Evolutionary conservation across 2,888 invertebrate species (phyloP).

Genomic region (Drosophila paucipuncta): DNA sequence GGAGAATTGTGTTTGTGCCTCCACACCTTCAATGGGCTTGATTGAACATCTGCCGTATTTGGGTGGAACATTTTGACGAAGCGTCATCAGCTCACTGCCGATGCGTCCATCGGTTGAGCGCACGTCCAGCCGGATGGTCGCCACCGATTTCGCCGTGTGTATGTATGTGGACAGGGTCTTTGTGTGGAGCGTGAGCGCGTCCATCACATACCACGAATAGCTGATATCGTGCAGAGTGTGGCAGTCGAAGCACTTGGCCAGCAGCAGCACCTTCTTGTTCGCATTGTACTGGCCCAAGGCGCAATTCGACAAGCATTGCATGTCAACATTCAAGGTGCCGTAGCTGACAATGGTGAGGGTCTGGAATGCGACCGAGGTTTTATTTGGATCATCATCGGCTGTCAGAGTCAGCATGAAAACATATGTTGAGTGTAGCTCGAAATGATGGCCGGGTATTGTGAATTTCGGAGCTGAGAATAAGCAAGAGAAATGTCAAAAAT

Average conservation of each 20-base stretch:
- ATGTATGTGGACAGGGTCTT: slow-evolving; percentile 14
- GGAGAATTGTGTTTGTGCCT: slow-evolving; percentile 44
- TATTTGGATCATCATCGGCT: slow-evolving; percentile 42
- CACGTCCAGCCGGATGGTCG: slow-evolving; percentile 3
- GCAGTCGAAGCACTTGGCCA: slow-evolving; percentile 43
- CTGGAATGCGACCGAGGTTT: slow-evolving; percentile 11
- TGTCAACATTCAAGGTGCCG: slow-evolving; percentile 25
- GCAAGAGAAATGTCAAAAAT: neutral
- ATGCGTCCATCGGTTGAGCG: neutral
- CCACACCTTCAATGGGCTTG: slow-evolving; percentile 30
- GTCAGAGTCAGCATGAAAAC: slow-evolving; percentile 33
- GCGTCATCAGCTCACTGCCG: slow-evolving; percentile 8
- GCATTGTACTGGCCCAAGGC: slow-evolving; percentile 18
- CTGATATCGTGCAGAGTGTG: rapidly evolving
- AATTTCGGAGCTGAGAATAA: slow-evolving; percentile 26
- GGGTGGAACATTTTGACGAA: slow-evolving; percentile 11
- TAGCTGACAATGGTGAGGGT: slow-evolving; percentile 8
- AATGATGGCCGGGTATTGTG: slow-evolving; percentile 8
- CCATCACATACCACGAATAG: slow-evolving; percentile 47
- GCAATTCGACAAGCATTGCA: slow-evolving; percentile 47
- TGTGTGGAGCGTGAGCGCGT: neutral
- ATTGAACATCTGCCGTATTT: slow-evolving; percentile 38
- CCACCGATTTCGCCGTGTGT: neutral
- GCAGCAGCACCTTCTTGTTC: slow-evolving; percentile 20
- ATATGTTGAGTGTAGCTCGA: slow-evolving; percentile 12